phyloP scores from a whole-genome alignment of 2,888 invertebrate genomes.

The Ganaspis brasiliensis region DNA sequence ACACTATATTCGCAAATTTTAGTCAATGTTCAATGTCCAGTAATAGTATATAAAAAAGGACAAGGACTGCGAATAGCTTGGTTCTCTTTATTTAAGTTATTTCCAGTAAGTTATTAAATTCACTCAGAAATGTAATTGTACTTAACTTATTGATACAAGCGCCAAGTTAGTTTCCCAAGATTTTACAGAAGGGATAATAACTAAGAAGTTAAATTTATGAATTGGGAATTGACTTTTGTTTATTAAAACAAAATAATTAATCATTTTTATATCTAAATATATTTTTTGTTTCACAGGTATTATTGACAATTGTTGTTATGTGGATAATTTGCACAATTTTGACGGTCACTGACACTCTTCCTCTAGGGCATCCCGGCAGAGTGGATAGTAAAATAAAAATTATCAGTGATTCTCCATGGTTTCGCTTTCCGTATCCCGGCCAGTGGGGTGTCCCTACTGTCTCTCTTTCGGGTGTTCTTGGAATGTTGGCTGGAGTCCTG shows the following conservation, averaged over 20 bases:
- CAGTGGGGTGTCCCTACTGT: conserved; percentile 91
- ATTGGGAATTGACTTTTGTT: too few species aligned
- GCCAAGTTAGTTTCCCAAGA: too few species aligned
- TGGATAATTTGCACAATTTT: conserved; percentile 89
- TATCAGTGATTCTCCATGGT: conserved; percentile 89
- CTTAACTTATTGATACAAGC: too few species aligned
- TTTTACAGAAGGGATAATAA: too few species aligned
- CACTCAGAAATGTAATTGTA: too few species aligned
- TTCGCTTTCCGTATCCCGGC: conserved; percentile 90
- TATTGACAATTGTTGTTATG: conserved; percentile 88
- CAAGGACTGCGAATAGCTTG: conserved; percentile 83
- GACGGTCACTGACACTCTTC: conserved; percentile 85
- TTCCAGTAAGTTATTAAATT: conserved; percentile 85
- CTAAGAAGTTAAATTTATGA: too few species aligned
- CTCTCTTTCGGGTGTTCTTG: conserved; percentile 87
- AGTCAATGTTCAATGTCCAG: conserved; percentile 85
- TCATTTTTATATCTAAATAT: too few species aligned
- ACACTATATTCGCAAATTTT: conserved; percentile 91
- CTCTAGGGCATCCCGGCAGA: conserved; percentile 86
- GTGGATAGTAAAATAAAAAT: conserved; percentile 88
- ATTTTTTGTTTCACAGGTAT: conserved; percentile 82
- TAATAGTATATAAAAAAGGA: conserved; percentile 83
- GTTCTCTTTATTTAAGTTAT: conserved; percentile 89
- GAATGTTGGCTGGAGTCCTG: conserved; percentile 89
- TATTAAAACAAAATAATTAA: too few species aligned